Evolutionary conservation across 2,888 invertebrate genomes (phyloP), one percentile per base, ranked within the genome.

Genomic region (Lasioglossum vierecki): DNA sequence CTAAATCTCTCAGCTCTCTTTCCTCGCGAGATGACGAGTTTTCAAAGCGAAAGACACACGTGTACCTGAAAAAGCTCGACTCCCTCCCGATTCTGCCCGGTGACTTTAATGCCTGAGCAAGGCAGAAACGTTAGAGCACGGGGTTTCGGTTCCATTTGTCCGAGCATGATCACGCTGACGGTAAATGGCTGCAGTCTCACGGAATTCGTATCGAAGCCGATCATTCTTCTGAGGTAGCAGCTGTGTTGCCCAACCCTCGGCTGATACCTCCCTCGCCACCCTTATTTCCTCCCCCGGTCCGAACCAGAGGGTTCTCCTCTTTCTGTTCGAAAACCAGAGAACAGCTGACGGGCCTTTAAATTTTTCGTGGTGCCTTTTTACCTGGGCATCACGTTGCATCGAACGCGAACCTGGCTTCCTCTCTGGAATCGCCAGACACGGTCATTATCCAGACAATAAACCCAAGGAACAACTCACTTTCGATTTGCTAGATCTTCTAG

Each of bases 291-390:
- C 44, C 79, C 60, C 30, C 53, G 60, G 41, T n/a, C 66, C 49
- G 49, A 72, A 2, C 60, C 74, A n/a, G 22, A 76, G 35, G 63
- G 82, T 68, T 79, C 83, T 77, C 74, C 63, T 79, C 70, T 78
- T 80, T 71, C 72, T 53, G 63, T 26, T 72, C 35, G 63, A 26
- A 53, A 53, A 8, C 68, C 63, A 44, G 70, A 44, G 82, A 90
- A 90, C 90, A 90, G 86, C 90, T 89, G 85, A 90, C 79, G 88
- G 71, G 76, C 78, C 87, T 86, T 85, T 82, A 80, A 85, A 89
- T 75, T 89, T 88, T 83, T 85, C 73, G 70, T 39, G 77, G 57
- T 76, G 85, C 76, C 81, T 83, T 82, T 85, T 85, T 89, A 89
- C 88, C 88, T 89, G 85, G 26, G 76, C 85, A 66, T 82, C 87